Base-by-base conservation (phyloP, 1,140 invertebrate genomes). In the Lithobius niger region DNA sequence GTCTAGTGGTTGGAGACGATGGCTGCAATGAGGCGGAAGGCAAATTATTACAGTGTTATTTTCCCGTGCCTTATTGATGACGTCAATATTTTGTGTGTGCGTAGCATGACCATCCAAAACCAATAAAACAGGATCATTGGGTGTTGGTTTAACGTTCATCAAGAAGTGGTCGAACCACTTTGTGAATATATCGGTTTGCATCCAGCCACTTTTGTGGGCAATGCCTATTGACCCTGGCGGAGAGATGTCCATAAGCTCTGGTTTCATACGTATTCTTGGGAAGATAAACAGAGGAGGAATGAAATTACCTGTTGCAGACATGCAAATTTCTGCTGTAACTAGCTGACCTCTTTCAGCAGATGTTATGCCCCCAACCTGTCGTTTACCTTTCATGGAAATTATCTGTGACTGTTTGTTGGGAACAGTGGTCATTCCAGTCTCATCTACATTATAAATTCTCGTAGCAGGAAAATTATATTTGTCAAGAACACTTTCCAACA, bases 1-100 rank as follows among this genome's bases (percentile, higher is more conserved):
- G 58, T 73, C 69, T n/a, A 71, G 56, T 3, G 67, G 67, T 56
- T 74, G 69, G 28, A 74, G 55, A 56, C 63, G 60, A 55, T 73
- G 70, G 16, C 64, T 68, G 53, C 61, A 64, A 52, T 69, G 67
- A 26, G 68, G 65, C 15, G 57, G 54, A 2, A 51, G 31, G 43
- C 43, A 69, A 19, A 71, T 24, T 24, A 73, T 64, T 13, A 62
- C 57, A 0, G 69, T 60, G 18, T 64, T 53, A 64, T 69, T 66
- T 58, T 68, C 57, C 48, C 61, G 59, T 44, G 66, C 64, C 15
- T 62, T 28, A 25, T 67, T 59, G 43, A 72, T 65, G 0, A 67
- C 48, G 6, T 69, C 65, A 19, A 73, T 53, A 61, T 67, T 73
- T 55, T 36, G 36, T 63, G 61, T 68, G 56, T 71, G 66, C 10